Base-by-base conservation (phyloP, 2,113 vertebrate genomes). In the Corvus hawaiiensis region DNA sequence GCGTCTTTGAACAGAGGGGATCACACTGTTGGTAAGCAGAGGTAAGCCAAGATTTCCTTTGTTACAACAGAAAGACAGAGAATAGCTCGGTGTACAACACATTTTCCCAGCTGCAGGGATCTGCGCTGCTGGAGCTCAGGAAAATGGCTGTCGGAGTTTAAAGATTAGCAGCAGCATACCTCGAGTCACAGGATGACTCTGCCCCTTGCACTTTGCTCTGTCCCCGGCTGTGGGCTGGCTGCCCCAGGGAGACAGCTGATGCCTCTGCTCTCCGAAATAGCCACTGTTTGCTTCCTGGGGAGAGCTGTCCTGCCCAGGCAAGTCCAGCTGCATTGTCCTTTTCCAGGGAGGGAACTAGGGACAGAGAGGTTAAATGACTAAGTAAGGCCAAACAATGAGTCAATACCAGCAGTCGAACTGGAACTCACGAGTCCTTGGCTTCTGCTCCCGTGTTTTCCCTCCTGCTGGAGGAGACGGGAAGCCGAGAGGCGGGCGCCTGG, bases 391-490 rank as follows among this genome's bases (percentile, higher is more conserved):
- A 93, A 41, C 69, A 56, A 30, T 90, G 85, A 96, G 83, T 93
- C 90, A 93, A 22, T 77, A 55, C 37, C 39, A 67, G 72, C 83
- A 74, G 68, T 3, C 3, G 2, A 46, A 27, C 35, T 56, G 56
- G 51, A 91, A 58, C 63, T 85, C 72, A 9, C 72, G 85, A 88
- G 90, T 37, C 73, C 55, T 96, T 93, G 82, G 93, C 94, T 90
- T 67, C 85, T 64, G 85, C 62, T 80, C 30, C 82, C 3, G 3
- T 74, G 83, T 92, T 88, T 91, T 91, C 79, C 12, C 35, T 86
- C 24, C 79, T 7, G 79, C 54, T 72, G 2, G 4, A 95, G 89
- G 68, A 80, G 78, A 48, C 9, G 59, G 87, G 90, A 94, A 86
- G 85, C 71, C 52, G 90, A 23, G 91, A 74, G 63, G 64, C 41